Base-by-base conservation (phyloP, 2,888 invertebrate species). In the Camptogramma bilineatum region DNA sequence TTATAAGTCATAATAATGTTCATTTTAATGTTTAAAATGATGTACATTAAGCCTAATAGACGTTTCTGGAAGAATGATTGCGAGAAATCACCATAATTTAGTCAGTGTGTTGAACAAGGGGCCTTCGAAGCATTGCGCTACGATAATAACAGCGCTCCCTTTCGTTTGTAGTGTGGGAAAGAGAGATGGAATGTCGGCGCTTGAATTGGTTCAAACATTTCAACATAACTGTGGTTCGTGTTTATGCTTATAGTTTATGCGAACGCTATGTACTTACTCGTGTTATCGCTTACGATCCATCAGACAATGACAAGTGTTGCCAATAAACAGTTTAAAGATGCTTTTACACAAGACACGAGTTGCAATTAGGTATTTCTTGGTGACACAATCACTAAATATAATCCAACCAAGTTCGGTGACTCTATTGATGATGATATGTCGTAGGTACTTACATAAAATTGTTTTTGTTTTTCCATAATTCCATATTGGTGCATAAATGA, bases 261-360 rank as follows among this genome's bases (percentile, higher is more conserved):
- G 61, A 63, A 68, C 31, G 17, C 17, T 39, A 24, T 16, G 39
- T 18, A 28, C 42, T 16, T 46, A 52, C 52, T 57, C 62, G 64
- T 63, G 72, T 73, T 77, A 76, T 74, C 77, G 69, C 69, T 69
- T 70, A 64, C 66, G 62, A 75, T 73, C 72, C 71, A 77, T 76
- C 75, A 76, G 72, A 76, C 73, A 70, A 72, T 72, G 75, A 70
- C 68, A 72, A 65, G 63, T 62, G 62, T 55, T 55, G 21, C 31
- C 52, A 66, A 65, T 71, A 71, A 66, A 68, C 65, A 21, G 50
- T 52, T 28, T 5, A 21, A 56, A 56, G 31, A 24, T 19, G 19
- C 17, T 17, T 44, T 44, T 17, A 44, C 34, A 13, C 13, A 39
- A 2, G 13, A 39, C 4, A 28, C 9, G 34, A 13, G 3, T 3